Base-by-base conservation (phyloP, 2,888 invertebrate species). In the Aphodius sticticus region DNA sequence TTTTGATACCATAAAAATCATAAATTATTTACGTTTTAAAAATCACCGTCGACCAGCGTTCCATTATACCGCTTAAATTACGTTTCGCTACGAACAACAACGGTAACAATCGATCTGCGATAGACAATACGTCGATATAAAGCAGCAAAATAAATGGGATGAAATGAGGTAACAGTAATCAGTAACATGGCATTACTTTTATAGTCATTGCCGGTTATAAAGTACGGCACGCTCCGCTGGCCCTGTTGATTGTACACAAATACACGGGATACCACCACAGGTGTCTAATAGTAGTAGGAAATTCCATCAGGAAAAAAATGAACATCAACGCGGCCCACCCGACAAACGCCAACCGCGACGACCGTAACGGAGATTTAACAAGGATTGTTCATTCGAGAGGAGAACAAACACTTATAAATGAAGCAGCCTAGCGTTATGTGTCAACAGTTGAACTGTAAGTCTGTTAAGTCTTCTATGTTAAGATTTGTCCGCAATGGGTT, bases 261-360 rank as follows among this genome's bases (percentile, higher is more conserved):
- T 82, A 80, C 78, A 37, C 74, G 35, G 80, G 79, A 77, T 78
- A 81, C 81, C 35, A 81, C 80, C 81, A 80, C 82, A 82, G 82
- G 82, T 82, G 81, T 81, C 82, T 81, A 81, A 82, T 81, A 80
- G 81, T 81, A 15, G 74, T 53, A 80, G 77, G 79, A 81, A 78
- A 80, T 78, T 78, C 80, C 53, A 53, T 5, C 9, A 5, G 53
- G 53, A 53, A 53, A 53, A 53, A 9, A 12, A 53, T 1, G 7
- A 12, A 12, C 53, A 53, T 26, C 53, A 53, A 12, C 12, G 53
- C 74, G 12, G 35, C n/a, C 12, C 71, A 35, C 71, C 71, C 71
- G 74, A 74, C 36, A 74, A 35, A 74, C 15, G 74, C 37, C 74
- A 74, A 35, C 74, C 36, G 71, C 36, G n/a, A 35, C 74, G 26